Evolutionary conservation across 1,140 invertebrate genomes (phyloP).

Genomic region (Drosophila lowei): DNA sequence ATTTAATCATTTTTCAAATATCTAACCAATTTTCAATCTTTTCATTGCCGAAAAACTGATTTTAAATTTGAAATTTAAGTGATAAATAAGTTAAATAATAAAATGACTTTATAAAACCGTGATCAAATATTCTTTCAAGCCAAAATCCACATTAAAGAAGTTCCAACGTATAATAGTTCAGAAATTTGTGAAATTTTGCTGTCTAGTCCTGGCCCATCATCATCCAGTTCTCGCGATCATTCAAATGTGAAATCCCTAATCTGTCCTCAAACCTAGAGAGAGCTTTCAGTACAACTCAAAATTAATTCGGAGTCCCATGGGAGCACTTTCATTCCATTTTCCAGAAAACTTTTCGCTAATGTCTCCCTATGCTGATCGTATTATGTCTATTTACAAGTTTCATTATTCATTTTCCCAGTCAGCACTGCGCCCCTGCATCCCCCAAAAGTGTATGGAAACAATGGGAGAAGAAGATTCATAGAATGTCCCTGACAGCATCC

Average conservation of each 20-base stretch:
- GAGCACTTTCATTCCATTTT: conserved; percentile 50
- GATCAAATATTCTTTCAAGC: no score
- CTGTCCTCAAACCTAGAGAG: conserved; percentile 3
- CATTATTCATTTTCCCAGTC: conserved; percentile 51
- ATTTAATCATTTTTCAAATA: no score
- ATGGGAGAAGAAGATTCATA: conserved; percentile 31
- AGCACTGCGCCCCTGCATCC: background rate
- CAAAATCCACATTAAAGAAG: no score
- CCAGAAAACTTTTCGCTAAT: conserved; percentile 37
- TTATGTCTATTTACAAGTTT: conserved; percentile 64
- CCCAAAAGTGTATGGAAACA: conserved; percentile 20
- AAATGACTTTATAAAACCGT: no score
- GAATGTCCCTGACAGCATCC: conserved; percentile 46
- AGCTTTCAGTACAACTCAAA: conserved; percentile 25
- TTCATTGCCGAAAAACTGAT: no score
- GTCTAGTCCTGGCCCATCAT: background rate
- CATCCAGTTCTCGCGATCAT: conserved; percentile 6
- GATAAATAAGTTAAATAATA: no score
- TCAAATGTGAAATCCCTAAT: background rate
- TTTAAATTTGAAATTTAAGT: no score
- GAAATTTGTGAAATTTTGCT: no score
- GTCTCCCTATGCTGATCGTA: conserved; percentile 54
- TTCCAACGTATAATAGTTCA: no score
- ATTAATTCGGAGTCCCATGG: conserved; percentile 26
- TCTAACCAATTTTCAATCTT: no score